These are phyloP conservation scores for Orientallactaga bullata DNA, from an alignment of 2,113 vertebrate genomes.

Conservation along the genomic window DNA sequence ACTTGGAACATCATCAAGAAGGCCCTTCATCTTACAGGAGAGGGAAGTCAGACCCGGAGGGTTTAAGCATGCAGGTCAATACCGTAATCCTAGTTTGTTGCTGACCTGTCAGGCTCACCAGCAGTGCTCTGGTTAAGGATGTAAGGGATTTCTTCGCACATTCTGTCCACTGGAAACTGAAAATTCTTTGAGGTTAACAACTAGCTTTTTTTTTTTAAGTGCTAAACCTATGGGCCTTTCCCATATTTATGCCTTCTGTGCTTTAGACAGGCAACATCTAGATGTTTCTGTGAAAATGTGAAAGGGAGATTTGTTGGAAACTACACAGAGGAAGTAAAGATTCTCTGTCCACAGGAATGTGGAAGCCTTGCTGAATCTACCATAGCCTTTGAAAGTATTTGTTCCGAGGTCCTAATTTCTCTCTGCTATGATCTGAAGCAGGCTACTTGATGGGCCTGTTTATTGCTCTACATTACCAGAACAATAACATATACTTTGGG, in stretches of 20 bases:
- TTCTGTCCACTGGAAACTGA: conserved; percentile 10
- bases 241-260: conserved; percentile 52
- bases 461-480: background rate
- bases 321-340: background rate
- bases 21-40: background rate
- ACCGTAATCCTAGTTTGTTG: background rate
- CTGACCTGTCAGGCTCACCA: background rate
- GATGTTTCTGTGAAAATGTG: conserved; percentile 47
- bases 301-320: conserved; percentile 59
- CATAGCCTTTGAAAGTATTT: background rate
- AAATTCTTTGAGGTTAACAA: conserved; percentile 70
- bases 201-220: conserved; percentile 41
- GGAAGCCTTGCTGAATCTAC: background rate
- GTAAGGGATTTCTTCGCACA: conserved; percentile 38
- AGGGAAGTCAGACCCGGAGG: conserved; percentile 14
- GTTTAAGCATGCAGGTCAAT: background rate
- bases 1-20: background rate
- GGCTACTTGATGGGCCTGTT: background rate
- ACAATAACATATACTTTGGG: conserved; percentile 16
- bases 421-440: background rate
- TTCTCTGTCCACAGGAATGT: background rate
- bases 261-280: conserved; percentile 33
- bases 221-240: conserved; percentile 55
- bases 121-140: background rate
- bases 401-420: background rate